Base-by-base conservation (phyloP, 2,888 invertebrate species). In the Sussaba pulchella region DNA sequence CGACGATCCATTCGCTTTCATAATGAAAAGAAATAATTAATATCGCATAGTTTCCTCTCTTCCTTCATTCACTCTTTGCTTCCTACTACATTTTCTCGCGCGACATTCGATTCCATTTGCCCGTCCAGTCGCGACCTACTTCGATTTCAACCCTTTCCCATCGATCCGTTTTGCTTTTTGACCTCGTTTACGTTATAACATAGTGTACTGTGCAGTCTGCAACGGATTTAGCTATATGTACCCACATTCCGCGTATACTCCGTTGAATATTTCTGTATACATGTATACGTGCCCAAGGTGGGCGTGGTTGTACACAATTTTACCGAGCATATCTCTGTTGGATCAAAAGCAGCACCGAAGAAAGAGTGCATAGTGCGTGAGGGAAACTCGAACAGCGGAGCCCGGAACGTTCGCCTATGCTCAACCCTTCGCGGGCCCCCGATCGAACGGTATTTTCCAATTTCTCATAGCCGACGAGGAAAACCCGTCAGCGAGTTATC, bases 401-500 rank as follows among this genome's bases (percentile, higher is more conserved):
- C 31, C 17, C n/a, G n/a, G n/a, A 66, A 26, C 21, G 39, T 31
- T 59, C 59, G 21, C 26, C 43, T 10, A 14, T 24, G 31, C 45
- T 21, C 45, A 5, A 57, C 39, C 24, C 39, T 36, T 47, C 59
- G 41, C 36, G 31, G 57, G 12, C 19, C 9, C 14, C 43, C 70
- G 74, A 52, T 66, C 47, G 70, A 75, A 74, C 70, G 61, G 69
- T 80, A 76, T 64, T 81, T 81, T 77, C 61, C 77, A 69, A 73
- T 81, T 77, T 72, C 61, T 67, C 72, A 43, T 63, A 36, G 43
- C 10, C 81, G 47, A 63, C 41, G 73, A 31, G 67, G 39, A 74
- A n/a, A 69, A 77, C 61, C 64, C 69, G 64, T 73, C 73, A 69
- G 64, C 57, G 77, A 73, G 73, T 81, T 77, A 77, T 81, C 73